These are phyloP conservation scores for Apodemia duryi DNA, from an alignment of 2,888 invertebrate species.

Conservation along the genomic window DNA sequence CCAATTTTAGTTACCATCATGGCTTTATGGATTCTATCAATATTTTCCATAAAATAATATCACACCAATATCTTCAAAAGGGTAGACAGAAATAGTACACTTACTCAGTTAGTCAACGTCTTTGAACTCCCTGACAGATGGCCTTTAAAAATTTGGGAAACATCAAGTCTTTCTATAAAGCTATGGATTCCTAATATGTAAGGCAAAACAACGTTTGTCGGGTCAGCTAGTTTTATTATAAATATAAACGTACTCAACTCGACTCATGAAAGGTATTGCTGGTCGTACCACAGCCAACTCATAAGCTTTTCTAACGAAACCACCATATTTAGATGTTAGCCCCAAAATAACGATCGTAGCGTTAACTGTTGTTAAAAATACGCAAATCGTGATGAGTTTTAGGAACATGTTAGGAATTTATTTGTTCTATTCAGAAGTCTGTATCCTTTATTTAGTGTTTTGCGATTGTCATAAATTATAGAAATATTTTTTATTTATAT, in stretches of 20 bases:
- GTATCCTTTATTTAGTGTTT: background rate
- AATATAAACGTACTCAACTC: background rate
- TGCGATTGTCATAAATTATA: background rate
- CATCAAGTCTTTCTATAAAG: too few relatives aligned
- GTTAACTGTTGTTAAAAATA: background rate
- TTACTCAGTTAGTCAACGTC: too few relatives aligned
- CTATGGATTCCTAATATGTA: too few relatives aligned
- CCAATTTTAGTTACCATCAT: too few relatives aligned
- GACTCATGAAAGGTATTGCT: background rate
- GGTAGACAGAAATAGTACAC: too few relatives aligned
- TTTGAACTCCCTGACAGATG: too few relatives aligned
- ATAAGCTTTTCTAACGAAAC: background rate
- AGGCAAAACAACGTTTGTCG: too few relatives aligned
- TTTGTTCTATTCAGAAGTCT: background rate
- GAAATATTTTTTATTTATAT: background rate
- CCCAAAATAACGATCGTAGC: background rate
- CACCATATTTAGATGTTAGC: background rate
- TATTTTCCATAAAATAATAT: too few relatives aligned
- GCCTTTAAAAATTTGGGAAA: too few relatives aligned
- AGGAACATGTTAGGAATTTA: background rate
- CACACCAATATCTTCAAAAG: too few relatives aligned
- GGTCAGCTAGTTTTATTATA: background rate
- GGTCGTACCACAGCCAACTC: background rate
- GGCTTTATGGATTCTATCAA: too few relatives aligned
- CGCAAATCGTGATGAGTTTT: background rate